These are phyloP conservation scores for Microtus oregoni DNA, from an alignment of 2,113 vertebrate genomes.

Conservation along the genomic window DNA sequence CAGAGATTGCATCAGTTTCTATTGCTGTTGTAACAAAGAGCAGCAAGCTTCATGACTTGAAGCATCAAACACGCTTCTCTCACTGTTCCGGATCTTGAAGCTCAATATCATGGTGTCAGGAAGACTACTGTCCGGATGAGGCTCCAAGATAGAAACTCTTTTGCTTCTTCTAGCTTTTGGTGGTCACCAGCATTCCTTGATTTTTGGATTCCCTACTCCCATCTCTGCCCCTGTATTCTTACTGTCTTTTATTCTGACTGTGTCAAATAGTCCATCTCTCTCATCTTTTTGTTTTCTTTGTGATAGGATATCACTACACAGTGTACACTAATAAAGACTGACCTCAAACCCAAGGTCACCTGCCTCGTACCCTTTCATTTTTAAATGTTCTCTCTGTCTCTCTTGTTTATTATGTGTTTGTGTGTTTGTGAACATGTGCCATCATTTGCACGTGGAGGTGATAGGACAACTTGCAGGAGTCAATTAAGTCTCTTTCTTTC, in stretches of 20 bases:
- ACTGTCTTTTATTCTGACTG: neutral
- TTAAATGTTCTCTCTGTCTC: neutral
- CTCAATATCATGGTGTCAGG: neutral
- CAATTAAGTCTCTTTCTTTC: neutral
- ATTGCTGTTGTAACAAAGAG: neutral
- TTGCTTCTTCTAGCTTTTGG: neutral
- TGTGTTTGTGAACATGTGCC: neutral
- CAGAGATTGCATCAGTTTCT: neutral
- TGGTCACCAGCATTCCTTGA: neutral
- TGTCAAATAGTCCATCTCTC: neutral
- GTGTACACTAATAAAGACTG: neutral
- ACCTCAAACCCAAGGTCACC: neutral
- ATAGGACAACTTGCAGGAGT: neutral
- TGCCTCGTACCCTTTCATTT: neutral
- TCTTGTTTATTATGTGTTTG: neutral
- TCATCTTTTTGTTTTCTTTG: neutral
- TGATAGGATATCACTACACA: neutral
- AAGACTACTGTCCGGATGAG: neutral
- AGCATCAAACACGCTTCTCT: neutral
- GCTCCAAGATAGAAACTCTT: neutral
- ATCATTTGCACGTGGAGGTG: neutral
- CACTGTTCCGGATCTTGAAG: neutral
- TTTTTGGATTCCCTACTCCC: rapidly evolving
- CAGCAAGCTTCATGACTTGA: neutral
- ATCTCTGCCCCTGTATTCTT: neutral